Percentiles rank a stretch among this genome's conserved stretches.
phyloP scores from a whole-genome alignment of 1,140 invertebrate genomes.

The Stenopsyche tienmushanensis region DNA sequence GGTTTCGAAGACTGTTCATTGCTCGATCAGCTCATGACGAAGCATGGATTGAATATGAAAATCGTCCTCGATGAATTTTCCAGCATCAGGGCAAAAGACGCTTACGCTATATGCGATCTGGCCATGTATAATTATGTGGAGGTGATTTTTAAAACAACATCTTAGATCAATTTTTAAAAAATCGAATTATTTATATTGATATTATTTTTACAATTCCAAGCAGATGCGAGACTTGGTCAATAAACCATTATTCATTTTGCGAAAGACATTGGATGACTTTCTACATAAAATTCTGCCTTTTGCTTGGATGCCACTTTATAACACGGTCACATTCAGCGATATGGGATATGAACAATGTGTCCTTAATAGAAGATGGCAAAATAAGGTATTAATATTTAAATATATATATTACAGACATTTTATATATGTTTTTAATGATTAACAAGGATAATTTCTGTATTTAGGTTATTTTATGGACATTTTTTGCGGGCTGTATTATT shows the following conservation, averaged over 20 bases:
- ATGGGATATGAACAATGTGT: conserved; percentile 84
- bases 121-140: conserved; percentile 82
- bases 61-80: conserved; percentile 74
- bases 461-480: too few relatives aligned
- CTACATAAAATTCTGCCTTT: conserved; percentile 73
- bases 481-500: too few relatives aligned
- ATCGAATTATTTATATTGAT: conserved; percentile 44
- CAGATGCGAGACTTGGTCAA: conserved; percentile 92
- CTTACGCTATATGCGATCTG: conserved; percentile 91
- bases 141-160: conserved; percentile 56
- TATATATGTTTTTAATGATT: too few relatives aligned
- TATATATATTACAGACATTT: too few relatives aligned
- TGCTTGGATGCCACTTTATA: conserved; percentile 90
- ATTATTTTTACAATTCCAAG: conserved; percentile 35
- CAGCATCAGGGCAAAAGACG: conserved; percentile 71
- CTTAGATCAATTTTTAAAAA: too few relatives aligned
- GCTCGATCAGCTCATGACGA: conserved; percentile 76
- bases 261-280: conserved; percentile 83
- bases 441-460: too few relatives aligned
- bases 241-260: conserved; percentile 70
- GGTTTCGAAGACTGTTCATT: conserved; percentile 95
- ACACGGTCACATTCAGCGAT: conserved; percentile 81
- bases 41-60: conserved; percentile 62
- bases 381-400: too few relatives aligned
- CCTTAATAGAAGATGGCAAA: conserved; percentile 79